These are phyloP conservation scores for Melospiza georgiana DNA, from an alignment of 2,113 vertebrate genomes.

Conservation along the genomic window DNA sequence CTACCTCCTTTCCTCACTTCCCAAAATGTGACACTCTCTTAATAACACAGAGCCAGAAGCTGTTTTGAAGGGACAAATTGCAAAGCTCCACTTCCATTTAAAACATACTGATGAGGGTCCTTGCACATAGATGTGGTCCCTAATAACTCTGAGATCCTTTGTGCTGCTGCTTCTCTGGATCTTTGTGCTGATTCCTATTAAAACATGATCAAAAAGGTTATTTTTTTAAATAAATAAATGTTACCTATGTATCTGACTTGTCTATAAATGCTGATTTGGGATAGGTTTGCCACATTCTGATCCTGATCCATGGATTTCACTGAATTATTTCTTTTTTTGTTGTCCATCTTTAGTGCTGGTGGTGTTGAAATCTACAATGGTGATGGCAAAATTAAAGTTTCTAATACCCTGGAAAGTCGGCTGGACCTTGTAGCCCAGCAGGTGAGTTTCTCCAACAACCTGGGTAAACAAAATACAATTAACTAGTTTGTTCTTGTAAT, in stretches of 20 bases:
- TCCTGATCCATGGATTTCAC: background rate
- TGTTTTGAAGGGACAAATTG: background rate
- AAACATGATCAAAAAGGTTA: background rate
- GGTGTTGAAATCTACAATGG: slow-evolving; percentile 92
- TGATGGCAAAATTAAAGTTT: slow-evolving; percentile 93
- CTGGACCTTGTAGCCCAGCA: slow-evolving; percentile 97
- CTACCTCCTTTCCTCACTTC: background rate
- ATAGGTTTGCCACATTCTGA: background rate
- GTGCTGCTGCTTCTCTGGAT: background rate
- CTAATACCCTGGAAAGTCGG: slow-evolving; percentile 95
- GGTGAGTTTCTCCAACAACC: slow-evolving; percentile 70
- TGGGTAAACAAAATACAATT: background rate
- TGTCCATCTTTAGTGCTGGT: slow-evolving; percentile 80
- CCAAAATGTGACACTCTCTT: background rate
- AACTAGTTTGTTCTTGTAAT: background rate
- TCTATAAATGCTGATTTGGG: background rate
- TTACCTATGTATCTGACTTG: background rate
- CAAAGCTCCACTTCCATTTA: background rate
- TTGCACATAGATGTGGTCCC: background rate
- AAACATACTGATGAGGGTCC: background rate
- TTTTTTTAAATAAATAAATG: background rate
- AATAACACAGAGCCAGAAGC: background rate
- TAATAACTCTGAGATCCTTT: background rate
- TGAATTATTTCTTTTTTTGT: background rate
- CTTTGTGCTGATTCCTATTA: background rate